These are phyloP conservation scores for Periophthalmus modestus DNA, from an alignment of 2,113 vertebrate species.

Conservation along the genomic window DNA sequence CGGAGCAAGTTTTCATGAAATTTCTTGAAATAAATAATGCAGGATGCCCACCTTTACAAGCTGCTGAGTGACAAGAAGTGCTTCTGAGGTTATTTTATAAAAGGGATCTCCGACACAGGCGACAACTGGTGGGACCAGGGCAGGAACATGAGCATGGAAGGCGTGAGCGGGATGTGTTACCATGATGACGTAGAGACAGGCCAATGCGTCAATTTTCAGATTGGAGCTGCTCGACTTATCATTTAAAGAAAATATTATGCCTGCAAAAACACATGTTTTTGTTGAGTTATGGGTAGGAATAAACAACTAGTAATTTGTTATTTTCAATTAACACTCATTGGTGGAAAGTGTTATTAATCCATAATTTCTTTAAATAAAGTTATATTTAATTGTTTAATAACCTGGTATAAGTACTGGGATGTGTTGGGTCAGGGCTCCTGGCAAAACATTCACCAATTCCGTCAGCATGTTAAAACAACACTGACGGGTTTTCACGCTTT, in stretches of 20 bases:
- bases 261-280: conserved; percentile 65
- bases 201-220: conserved; percentile 96
- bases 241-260: conserved; percentile 97
- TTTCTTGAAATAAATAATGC: neutral
- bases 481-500: conserved; percentile 97
- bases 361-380: too few relatives aligned
- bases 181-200: conserved; percentile 95
- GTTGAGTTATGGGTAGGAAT: neutral
- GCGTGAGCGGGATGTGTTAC: conserved; percentile 95
- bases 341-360: too few relatives aligned
- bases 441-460: conserved; percentile 95
- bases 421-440: conserved; percentile 92
- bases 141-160: conserved; percentile 96
- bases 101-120: conserved; percentile 97
- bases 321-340: neutral
- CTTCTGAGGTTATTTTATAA: conserved; percentile 99
- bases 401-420: conserved; percentile 96
- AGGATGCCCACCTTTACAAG: conserved; percentile 82
- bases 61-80: conserved; percentile 95
- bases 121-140: conserved; percentile 93
- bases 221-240: conserved; percentile 99
- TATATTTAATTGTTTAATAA: conserved; percentile 47
- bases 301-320: neutral
- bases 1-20: neutral
- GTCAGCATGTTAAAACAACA: conserved; percentile 99